Percentiles rank a stretch among this genome's conserved stretches.
Evolutionary conservation across 2,888 invertebrate species (phyloP).

Genomic region (Torymus tubicola): DNA sequence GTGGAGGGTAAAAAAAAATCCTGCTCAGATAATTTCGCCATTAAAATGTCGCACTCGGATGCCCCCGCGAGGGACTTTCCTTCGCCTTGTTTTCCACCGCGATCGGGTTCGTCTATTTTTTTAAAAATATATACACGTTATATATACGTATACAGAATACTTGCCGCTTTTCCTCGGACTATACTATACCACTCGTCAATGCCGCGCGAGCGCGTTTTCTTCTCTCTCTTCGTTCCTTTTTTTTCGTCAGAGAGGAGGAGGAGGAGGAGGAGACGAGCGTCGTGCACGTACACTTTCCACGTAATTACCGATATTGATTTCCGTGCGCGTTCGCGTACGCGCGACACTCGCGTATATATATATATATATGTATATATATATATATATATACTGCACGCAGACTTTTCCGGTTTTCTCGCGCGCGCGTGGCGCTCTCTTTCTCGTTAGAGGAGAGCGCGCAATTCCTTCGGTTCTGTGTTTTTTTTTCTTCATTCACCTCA

Average conservation of each 20-base stretch:
- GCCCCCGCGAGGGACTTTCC: conserved; percentile 40
- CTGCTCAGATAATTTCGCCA: conserved; percentile 41
- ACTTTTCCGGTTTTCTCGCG: conserved; percentile 41
- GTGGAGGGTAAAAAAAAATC: conserved; percentile 1
- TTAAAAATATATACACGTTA: too few relatives aligned
- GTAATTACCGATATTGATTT: conserved; percentile 70
- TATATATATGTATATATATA: too few relatives aligned
- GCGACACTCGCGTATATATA: conserved; percentile 2
- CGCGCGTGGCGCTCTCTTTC: background rate
- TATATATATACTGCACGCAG: too few relatives aligned
- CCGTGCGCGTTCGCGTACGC: conserved; percentile 50
- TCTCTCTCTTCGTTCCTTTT: conserved; percentile 10
- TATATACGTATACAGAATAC: too few relatives aligned
- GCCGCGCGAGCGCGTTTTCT: background rate
- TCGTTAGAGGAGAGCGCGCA: background rate
- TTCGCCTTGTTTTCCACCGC: background rate
- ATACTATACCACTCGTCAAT: background rate
- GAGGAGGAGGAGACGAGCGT: background rate
- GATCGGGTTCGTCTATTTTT: conserved; percentile 24
- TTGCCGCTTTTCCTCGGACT: background rate
- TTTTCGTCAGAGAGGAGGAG: background rate
- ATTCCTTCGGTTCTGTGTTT: background rate
- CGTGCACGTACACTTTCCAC: conserved; percentile 52
- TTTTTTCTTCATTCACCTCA: background rate
- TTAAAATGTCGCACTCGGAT: conserved; percentile 53